A percentile compares a stretch with the other conserved stretches of the same genome.
Evolutionary conservation across 2,888 invertebrate species (phyloP).

Genomic region (Spisula solida): DNA sequence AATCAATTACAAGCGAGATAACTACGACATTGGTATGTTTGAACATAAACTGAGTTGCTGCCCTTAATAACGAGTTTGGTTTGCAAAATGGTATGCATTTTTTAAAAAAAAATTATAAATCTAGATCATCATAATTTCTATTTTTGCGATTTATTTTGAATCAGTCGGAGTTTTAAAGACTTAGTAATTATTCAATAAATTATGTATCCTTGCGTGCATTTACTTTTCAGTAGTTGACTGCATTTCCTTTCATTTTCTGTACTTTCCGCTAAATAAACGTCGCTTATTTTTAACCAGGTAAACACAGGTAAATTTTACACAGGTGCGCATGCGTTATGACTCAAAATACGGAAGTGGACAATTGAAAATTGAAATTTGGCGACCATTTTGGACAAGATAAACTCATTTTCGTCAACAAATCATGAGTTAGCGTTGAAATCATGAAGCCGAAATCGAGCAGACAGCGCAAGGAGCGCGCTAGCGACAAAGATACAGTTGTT

Average conservation of each 20-base stretch:
- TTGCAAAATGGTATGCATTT: no score
- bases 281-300: conserved; percentile 25
- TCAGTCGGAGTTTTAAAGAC: no score
- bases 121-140: no score
- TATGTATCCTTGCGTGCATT: no score
- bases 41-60: not conserved
- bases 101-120: no score
- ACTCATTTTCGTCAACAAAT: conserved; percentile 3
- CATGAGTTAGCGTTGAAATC: conserved; percentile 26
- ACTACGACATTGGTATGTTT: not conserved
- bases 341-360: conserved; percentile 67
- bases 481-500: conserved; percentile 83
- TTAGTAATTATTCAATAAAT: no score
- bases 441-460: conserved; percentile 66
- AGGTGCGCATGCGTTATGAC: conserved; percentile 75
- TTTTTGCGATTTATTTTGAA: no score
- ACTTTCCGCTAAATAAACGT: conserved; percentile 5
- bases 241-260: not conserved
- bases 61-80: not conserved
- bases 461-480: conserved; percentile 71
- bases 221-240: no score
- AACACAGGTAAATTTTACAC: conserved; percentile 55
- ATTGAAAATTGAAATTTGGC: conserved; percentile 46
- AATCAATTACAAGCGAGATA: not conserved
- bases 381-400: conserved; percentile 62